Percentiles rank a stretch among this genome's conserved stretches.
phyloP scores from a whole-genome alignment of 2,113 vertebrate genomes.

The Taxidea taxus region DNA sequence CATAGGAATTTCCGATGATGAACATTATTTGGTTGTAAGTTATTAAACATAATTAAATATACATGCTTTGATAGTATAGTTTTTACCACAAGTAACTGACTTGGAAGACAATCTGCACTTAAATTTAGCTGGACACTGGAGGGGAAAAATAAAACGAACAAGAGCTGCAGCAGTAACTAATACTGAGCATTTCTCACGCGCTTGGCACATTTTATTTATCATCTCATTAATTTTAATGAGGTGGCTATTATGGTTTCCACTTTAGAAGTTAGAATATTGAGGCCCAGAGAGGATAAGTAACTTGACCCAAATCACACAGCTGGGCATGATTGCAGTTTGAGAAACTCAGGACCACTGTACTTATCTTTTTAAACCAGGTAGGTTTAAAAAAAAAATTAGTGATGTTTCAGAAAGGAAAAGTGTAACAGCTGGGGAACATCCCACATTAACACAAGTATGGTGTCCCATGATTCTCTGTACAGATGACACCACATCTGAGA shows the following conservation, averaged over 20 bases:
- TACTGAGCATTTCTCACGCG: neutral
- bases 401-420: neutral
- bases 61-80: neutral
- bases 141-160: neutral
- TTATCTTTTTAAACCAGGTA: neutral
- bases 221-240: neutral
- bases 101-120: neutral
- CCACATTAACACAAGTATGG: neutral
- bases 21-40: neutral
- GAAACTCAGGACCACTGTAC: neutral
- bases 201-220: neutral
- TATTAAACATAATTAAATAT: neutral
- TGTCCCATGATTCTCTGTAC: neutral
- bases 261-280: conserved; percentile 33
- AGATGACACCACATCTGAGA: neutral
- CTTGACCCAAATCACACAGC: neutral
- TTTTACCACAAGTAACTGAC: neutral
- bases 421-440: neutral
- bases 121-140: neutral
- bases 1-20: neutral
- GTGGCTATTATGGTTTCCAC: neutral
- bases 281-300: neutral
- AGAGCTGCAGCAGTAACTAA: neutral
- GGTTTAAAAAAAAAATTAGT: neutral
- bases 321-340: neutral